These are phyloP conservation scores for Bubo bubo DNA, from an alignment of 2,113 vertebrate genomes.

Conservation along the genomic window DNA sequence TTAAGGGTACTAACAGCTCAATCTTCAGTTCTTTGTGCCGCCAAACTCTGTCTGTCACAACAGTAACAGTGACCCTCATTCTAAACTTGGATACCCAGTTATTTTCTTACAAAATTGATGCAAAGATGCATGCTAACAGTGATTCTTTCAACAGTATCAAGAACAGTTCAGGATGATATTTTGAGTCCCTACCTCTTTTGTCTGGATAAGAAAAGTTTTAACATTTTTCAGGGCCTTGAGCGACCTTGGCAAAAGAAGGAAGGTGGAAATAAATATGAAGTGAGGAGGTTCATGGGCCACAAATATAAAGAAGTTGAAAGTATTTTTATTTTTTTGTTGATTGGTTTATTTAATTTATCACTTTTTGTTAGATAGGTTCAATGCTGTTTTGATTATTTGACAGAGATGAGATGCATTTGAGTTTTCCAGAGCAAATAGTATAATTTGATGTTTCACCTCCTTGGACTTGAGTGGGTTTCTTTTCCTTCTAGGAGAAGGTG, in stretches of 20 bases:
- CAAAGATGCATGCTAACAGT: not conserved
- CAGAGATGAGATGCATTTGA: not conserved
- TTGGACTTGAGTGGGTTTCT: not conserved
- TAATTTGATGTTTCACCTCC: not conserved
- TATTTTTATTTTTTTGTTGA: not conserved
- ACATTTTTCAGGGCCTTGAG: not conserved
- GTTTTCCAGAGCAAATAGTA: not conserved
- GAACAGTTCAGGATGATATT: not conserved
- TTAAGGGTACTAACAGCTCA: not conserved
- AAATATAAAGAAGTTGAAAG: not conserved
- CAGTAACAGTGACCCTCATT: not conserved
- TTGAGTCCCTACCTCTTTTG: not conserved
- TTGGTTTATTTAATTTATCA: not conserved
- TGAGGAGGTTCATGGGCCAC: not conserved
- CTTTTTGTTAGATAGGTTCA: not conserved
- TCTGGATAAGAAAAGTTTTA: not conserved
- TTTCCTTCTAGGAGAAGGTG: not conserved
- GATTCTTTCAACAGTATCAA: not conserved
- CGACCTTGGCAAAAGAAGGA: not conserved
- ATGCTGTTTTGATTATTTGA: not conserved
- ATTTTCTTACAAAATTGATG: not conserved
- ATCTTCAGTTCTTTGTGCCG: not conserved
- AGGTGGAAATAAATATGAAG: not conserved
- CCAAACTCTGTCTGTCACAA: not conserved
- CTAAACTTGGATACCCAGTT: not conserved